Conservation (phyloP, 2,113 vertebrate species). For the Emydura subglobosa region DNA sequence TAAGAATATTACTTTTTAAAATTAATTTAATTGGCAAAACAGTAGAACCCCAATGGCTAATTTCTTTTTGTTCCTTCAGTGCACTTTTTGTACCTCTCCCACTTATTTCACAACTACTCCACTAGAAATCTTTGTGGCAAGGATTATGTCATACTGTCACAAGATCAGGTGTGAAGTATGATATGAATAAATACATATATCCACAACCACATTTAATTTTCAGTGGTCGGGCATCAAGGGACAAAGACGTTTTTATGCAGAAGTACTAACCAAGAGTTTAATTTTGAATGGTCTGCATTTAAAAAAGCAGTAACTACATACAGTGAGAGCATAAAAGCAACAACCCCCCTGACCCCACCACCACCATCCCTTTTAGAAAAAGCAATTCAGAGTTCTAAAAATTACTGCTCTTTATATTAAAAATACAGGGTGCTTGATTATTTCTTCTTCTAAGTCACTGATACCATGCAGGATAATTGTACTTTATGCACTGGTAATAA, state of each 20-base stretch:
- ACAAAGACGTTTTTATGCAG: conserved; percentile 79
- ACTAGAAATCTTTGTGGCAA: conserved; percentile 67
- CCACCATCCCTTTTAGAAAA: conserved; percentile 47
- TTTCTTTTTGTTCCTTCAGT: conserved; percentile 57
- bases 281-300: conserved; percentile 69
- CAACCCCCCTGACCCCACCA: conserved; percentile 24
- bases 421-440: conserved; percentile 37
- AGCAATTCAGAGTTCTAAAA: conserved; percentile 54
- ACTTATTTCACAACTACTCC: conserved; percentile 72
- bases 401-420: conserved; percentile 59
- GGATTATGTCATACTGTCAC: conserved; percentile 73
- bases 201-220: conserved; percentile 72
- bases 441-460: conserved; percentile 66
- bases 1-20: conserved; percentile 36
- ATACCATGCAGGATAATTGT: conserved; percentile 59
- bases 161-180: conserved; percentile 76
- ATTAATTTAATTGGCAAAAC: conserved; percentile 61
- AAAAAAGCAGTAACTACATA: conserved; percentile 57
- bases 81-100: conserved; percentile 42
- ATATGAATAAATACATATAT: conserved; percentile 77
- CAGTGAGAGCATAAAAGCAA: conserved; percentile 35
- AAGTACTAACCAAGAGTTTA: conserved; percentile 72
- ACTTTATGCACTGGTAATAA: conserved; percentile 62
- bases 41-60: conserved; percentile 67
- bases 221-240: conserved; percentile 67